phyloP scores from a whole-genome alignment of 2,888 invertebrate genomes.

The Kuschelorhynchus macadamiae region DNA sequence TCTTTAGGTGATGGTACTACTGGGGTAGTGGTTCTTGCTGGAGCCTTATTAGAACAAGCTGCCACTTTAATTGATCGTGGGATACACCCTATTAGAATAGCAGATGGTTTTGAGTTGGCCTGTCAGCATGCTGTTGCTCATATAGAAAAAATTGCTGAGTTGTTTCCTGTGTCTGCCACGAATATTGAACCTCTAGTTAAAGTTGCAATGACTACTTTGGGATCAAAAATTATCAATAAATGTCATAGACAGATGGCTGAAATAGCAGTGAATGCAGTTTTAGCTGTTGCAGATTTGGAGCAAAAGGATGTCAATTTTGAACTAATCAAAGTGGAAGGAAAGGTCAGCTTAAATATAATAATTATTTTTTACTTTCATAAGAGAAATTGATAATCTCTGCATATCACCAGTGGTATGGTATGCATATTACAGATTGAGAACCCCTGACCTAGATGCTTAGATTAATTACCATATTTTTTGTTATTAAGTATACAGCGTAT shows the following conservation, averaged over 20 bases:
- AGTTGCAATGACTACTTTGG: slow-evolving; percentile 98
- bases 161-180: slow-evolving; percentile 87
- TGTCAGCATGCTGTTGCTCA: slow-evolving; percentile 90
- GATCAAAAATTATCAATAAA: slow-evolving; percentile 98
- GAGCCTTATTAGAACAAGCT: slow-evolving; percentile 96
- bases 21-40: slow-evolving; percentile 90
- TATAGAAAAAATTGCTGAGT: slow-evolving; percentile 89
- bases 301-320: slow-evolving; percentile 98
- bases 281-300: slow-evolving; percentile 95
- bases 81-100: slow-evolving; percentile 98
- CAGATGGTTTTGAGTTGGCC: slow-evolving; percentile 98
- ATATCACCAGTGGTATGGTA: too few species aligned
- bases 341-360: too few species aligned
- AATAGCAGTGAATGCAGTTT: slow-evolving; percentile 97
- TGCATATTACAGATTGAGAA: too few species aligned
- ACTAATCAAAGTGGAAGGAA: slow-evolving; percentile 97
- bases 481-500: too few species aligned
- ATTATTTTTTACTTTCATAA: too few species aligned
- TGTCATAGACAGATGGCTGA: slow-evolving; percentile 98
- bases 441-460: too few species aligned
- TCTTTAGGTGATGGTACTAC: slow-evolving; percentile 89
- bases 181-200: slow-evolving; percentile 91
- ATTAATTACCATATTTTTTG: too few species aligned
- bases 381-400: too few species aligned
- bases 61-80: slow-evolving; percentile 93